A percentile compares a stretch with the other conserved stretches of the same genome.
These are phyloP conservation scores for Odontesthes bonariensis DNA, from an alignment of 2,113 vertebrate species.

Conservation along the genomic window DNA sequence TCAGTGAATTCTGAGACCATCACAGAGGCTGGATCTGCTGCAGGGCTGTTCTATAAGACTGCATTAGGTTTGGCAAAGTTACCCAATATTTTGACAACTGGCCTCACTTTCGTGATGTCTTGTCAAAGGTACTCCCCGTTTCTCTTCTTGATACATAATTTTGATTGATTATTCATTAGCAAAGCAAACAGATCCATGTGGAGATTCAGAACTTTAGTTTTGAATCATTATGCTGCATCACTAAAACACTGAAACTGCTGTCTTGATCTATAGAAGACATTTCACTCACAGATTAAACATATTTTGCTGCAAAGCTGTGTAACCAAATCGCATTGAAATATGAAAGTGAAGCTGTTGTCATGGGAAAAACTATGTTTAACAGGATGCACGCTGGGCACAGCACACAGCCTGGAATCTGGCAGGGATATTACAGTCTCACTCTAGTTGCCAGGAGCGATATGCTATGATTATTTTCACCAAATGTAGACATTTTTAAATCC, in stretches of 20 bases:
- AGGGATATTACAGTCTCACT: constrained; percentile 36
- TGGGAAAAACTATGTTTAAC: constrained; percentile 32
- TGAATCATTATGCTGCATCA: constrained; percentile 1
- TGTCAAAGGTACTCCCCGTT: constrained; percentile 4
- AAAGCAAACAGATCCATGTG: not conserved
- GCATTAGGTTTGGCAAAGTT: not conserved
- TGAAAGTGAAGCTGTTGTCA: constrained; percentile 45
- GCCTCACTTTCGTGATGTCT: not conserved
- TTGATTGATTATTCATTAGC: not conserved
- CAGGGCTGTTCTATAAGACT: constrained; percentile 4
- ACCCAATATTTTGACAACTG: not conserved
- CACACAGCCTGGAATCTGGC: constrained; percentile 36
- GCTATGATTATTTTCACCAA: too few relatives aligned
- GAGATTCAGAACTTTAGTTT: constrained; percentile 5
- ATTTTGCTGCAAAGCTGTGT: constrained; percentile 22
- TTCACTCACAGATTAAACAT: constrained; percentile 15
- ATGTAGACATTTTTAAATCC: too few relatives aligned
- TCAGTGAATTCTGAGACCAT: not conserved
- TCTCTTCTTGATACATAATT: not conserved
- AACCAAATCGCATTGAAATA: constrained; percentile 38
- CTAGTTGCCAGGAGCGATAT: constrained; percentile 33
- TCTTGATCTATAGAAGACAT: constrained; percentile 5
- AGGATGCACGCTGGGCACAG: constrained; percentile 51
- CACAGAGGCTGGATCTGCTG: not conserved
- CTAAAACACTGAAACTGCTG: not conserved